Conservation (phyloP, 2,113 vertebrate species). For the Damaliscus lunatus region DNA sequence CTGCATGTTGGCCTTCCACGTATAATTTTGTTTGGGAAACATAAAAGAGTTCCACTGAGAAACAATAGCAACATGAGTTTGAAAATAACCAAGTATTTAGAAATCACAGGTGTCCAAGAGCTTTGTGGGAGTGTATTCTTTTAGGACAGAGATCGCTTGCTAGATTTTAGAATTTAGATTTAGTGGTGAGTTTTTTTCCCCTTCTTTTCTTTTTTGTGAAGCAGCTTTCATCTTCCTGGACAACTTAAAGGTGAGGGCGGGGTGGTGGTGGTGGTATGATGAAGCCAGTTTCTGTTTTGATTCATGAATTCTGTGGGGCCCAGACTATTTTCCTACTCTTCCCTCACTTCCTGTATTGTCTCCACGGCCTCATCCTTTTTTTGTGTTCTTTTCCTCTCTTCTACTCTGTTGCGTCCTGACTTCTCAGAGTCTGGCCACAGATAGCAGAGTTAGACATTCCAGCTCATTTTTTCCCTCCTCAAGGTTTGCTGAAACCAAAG, state of each 20-base stretch:
- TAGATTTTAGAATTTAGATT: background rate
- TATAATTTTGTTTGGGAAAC: background rate
- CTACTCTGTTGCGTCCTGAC: background rate
- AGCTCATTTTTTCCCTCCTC: background rate
- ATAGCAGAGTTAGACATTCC: background rate
- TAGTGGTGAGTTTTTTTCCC: background rate
- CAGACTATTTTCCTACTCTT: background rate
- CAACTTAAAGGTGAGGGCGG: background rate
- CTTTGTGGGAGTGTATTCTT: background rate
- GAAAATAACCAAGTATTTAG: background rate
- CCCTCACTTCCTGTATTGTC: background rate
- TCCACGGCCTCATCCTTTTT: background rate
- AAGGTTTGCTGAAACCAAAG: background rate
- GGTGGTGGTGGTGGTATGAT: background rate
- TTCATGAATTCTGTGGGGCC: fast-evolving
- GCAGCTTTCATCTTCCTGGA: background rate
- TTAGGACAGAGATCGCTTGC: background rate
- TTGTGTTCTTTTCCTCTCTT: background rate
- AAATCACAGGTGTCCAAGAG: background rate
- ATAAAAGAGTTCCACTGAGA: background rate
- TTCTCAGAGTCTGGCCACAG: background rate
- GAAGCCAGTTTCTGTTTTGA: background rate
- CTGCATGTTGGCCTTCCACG: background rate
- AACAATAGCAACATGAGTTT: background rate
- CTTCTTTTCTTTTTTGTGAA: background rate